Conservation (phyloP, 2,113 vertebrate genomes). For the Serinus canaria region DNA sequence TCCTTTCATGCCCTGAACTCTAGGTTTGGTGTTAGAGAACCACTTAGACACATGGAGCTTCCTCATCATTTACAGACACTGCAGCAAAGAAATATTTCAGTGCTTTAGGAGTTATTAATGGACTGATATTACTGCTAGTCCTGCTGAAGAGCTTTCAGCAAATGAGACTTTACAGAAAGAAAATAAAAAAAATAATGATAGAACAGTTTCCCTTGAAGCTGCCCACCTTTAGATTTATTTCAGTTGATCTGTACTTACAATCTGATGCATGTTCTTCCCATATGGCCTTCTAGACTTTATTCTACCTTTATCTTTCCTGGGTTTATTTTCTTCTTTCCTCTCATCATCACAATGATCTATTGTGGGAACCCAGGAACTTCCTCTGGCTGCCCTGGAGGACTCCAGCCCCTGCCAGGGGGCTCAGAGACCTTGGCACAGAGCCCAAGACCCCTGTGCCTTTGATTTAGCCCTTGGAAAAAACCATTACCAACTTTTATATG, state of each 20-base stretch:
- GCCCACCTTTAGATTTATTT: neutral
- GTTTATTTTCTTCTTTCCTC: neutral
- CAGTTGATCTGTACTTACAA: neutral
- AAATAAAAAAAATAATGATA: neutral
- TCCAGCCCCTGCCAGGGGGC: too few relatives aligned
- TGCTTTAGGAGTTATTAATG: neutral
- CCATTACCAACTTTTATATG: too few relatives aligned
- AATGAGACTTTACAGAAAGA: neutral
- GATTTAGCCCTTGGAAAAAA: too few relatives aligned
- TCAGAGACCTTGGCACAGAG: too few relatives aligned
- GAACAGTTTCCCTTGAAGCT: neutral
- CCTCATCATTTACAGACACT: neutral
- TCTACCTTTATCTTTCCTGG: neutral
- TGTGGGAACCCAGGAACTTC: too few relatives aligned
- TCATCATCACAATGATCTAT: neutral
- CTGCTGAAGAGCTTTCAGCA: neutral
- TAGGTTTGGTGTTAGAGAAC: neutral
- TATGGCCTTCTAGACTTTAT: neutral
- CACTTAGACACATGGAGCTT: neutral
- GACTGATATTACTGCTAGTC: neutral
- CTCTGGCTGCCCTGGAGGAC: too few relatives aligned
- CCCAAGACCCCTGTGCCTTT: too few relatives aligned
- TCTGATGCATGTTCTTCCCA: neutral
- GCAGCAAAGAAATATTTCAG: neutral
- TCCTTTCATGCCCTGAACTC: neutral